Base-by-base conservation (phyloP, 2,113 vertebrate species). In the Actinemys pallida region DNA sequence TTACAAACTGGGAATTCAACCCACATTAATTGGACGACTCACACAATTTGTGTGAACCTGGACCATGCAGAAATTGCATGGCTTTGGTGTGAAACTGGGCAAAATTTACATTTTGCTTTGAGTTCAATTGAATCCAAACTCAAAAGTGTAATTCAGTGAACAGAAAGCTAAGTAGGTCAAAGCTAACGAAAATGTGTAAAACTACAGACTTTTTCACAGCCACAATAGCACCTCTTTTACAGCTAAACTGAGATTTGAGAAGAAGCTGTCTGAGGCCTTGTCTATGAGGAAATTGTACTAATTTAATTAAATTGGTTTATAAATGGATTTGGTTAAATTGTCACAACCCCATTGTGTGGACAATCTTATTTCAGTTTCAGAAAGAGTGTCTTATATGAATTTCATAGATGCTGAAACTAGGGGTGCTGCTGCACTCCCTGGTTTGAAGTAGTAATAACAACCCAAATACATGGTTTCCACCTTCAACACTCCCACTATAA, bases 81-180 rank as follows among this genome's bases (percentile, higher is more conserved):
- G 75, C 9, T 96, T 81, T 81, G 89, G 20, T 35, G 69, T 89
- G 94, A 93, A 97, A 97, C 72, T 90, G 56, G 49, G 86, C 90
- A 57, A 97, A 96, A 93, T 42, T 14, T 90, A 5, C 87, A 72
- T 96, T 93, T 88, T 65, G 10, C 45, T 91, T 83, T n/a, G 80
- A 93, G 29, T 90, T 91, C 79, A 91, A 9, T 39, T 91, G 39
- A 88, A 93, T 84, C 20, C 39, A 95, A 93, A 83, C 42, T 85
- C 22, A 92, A 87, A 72, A 81, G 1, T 19, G 65, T 92, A 95
- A 90, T 54, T 85, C 82, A 78, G 25, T 50, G 10, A 84, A 80
- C 22, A 20, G 57, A 90, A 65, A 82, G 19, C 31, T 17, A 94
- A 89, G 17, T 39, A 86, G 42, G 82, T 59, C 59, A 81, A 89